Evolutionary conservation across 2,797 vertebrate genomes (phyloP), one percentile per base, ranked within the genome.

Genomic region (Emys orbicularis): DNA sequence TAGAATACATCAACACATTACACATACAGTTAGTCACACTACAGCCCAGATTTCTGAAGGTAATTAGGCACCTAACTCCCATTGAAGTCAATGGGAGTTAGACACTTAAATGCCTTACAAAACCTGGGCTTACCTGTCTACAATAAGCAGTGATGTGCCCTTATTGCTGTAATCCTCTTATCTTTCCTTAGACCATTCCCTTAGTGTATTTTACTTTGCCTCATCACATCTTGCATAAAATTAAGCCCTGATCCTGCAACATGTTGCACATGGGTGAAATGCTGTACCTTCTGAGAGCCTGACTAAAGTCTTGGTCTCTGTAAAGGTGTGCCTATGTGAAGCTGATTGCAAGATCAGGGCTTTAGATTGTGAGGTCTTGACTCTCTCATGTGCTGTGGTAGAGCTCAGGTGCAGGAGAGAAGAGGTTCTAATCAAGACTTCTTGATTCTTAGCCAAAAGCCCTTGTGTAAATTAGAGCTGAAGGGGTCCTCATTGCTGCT

Each of bases 161-260:
- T 89, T 84, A 13, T 34, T 85, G 76, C 41, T 92, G 68, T 93
- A 93, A 59, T 12, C 13, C 57, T 34, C 27, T 68, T 31, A 49
- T 84, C 95, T 81, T 68, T 81, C 92, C 90, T 92, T 92, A 52
- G 80, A 94, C 92, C 80, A 52, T 87, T 83, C 61, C 50, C 72
- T 76, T 31, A 50, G 12, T 85, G 83, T 49, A 41, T 87, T 94
- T 88, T 87, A 52, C 83, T 57, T 87, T 80, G 50, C 83, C n/a
- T 53, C 88, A 12, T 53, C 12, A 3, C 19, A 56, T 34, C 19
- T 47, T 44, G 37, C 19, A 90, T 83, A 93, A 95, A 93, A 96
- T 92, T 80, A 96, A 89, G 41, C 57, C 92, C 92, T 89, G 94
- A 92, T 95, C 93, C 83, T 87, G 82, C 84, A 83, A 68, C 80